phyloP scores from a whole-genome alignment of 2,888 invertebrate genomes.

The Chrysotoxum bicinctum region DNA sequence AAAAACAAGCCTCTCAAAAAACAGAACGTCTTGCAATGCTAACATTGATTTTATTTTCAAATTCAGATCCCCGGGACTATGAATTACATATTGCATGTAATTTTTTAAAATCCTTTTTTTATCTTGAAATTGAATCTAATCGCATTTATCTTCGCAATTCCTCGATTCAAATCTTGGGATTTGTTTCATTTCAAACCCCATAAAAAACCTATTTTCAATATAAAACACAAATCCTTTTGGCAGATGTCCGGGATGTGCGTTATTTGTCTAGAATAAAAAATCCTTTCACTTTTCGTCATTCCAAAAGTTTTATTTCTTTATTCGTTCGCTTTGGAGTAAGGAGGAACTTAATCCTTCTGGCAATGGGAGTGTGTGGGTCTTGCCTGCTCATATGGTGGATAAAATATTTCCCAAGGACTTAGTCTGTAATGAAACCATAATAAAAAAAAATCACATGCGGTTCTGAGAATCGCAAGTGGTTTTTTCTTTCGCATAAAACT shows the following conservation, averaged over 20 bases:
- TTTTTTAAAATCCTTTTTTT: not conserved
- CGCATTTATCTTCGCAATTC: not conserved
- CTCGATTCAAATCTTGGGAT: not conserved
- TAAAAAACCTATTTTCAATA: not conserved
- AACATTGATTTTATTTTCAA: not conserved
- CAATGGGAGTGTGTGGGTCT: not conserved
- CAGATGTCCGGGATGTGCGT: not conserved
- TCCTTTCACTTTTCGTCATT: not conserved
- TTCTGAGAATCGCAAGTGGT: not conserved
- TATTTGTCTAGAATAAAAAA: not conserved
- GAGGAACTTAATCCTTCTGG: not conserved
- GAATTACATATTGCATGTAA: not conserved
- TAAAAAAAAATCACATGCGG: not conserved
- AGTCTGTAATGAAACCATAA: slow-evolving; percentile 1
- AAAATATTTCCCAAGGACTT: not conserved
- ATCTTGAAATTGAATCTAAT: not conserved
- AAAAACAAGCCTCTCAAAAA: not conserved
- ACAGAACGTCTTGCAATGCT: not conserved
- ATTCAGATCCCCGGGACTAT: not conserved
- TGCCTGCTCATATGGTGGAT: not conserved
- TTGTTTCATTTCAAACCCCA: not conserved
- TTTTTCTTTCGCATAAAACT: not conserved
- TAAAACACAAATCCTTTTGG: not conserved
- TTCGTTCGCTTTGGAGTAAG: not conserved
- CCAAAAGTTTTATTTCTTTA: not conserved